phyloP scores from a whole-genome alignment of 2,888 invertebrate genomes.

The Diploptera punctata region DNA sequence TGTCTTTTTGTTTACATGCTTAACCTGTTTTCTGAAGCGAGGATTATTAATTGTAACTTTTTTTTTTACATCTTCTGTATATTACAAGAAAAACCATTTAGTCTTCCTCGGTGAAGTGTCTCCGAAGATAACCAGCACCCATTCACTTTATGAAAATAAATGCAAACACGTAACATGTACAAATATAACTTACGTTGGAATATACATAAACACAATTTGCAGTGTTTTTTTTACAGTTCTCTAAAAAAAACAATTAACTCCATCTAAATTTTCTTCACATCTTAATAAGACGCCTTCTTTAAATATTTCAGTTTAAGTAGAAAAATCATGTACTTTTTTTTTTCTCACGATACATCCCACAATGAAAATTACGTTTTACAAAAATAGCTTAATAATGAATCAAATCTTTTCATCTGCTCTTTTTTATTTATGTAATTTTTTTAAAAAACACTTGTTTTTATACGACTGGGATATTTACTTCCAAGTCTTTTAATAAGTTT shows the following conservation, averaged over 20 bases:
- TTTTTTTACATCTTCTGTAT: not conserved
- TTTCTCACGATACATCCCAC: not conserved
- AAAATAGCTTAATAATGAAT: conserved; percentile 23
- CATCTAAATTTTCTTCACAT: too few species aligned
- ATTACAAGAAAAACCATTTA: not conserved
- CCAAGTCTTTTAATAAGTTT: too few species aligned
- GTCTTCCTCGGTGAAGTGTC: not conserved
- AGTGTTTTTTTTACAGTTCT: not conserved
- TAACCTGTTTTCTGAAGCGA: conserved; percentile 14
- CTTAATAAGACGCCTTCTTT: too few species aligned
- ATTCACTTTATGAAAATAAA: conserved; percentile 26
- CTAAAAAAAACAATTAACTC: too few species aligned
- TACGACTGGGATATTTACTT: too few species aligned
- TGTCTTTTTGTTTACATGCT: not conserved
- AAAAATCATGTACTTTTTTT: not conserved
- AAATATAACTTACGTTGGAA: conserved; percentile 13
- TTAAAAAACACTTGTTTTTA: conserved; percentile 17
- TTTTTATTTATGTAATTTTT: too few species aligned
- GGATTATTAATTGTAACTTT: not conserved
- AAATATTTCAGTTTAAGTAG: not conserved
- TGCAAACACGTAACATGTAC: conserved; percentile 22
- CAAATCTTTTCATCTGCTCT: conserved; percentile 12
- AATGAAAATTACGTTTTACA: conserved; percentile 20
- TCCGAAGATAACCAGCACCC: conserved; percentile 11
- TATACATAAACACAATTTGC: conserved; percentile 9